phyloP scores from a whole-genome alignment of 2,797 vertebrate genomes.

The Capromys pilorides region DNA sequence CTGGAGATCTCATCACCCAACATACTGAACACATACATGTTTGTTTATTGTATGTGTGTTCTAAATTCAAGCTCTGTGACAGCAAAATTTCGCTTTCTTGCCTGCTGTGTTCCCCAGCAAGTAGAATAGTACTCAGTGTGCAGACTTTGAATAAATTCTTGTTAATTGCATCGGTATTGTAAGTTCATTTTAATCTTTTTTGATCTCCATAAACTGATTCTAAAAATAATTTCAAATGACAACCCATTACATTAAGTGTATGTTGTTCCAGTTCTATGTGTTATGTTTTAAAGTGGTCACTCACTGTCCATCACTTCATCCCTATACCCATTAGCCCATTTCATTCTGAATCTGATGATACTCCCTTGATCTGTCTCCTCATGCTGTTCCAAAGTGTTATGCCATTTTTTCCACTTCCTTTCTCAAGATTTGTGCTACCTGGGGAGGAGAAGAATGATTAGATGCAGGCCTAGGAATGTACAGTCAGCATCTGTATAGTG shows the following conservation, averaged over 20 bases:
- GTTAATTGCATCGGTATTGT: background rate
- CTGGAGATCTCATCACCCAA: background rate
- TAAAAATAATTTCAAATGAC: constrained; percentile 10
- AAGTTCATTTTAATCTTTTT: constrained; percentile 34
- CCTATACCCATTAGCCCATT: background rate
- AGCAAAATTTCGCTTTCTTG: background rate
- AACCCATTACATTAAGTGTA: background rate
- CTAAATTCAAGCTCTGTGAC: background rate
- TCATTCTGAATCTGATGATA: background rate
- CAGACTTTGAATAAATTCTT: background rate
- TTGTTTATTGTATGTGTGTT: background rate
- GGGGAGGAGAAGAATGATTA: background rate
- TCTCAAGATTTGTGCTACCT: constrained; percentile 14
- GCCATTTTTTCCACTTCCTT: background rate
- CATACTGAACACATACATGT: background rate
- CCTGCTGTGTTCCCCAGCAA: background rate
- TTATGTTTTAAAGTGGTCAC: background rate
- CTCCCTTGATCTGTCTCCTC: background rate
- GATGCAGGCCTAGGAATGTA: background rate
- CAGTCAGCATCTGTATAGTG: background rate
- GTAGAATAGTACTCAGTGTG: background rate
- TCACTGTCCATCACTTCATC: background rate
- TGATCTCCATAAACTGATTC: background rate
- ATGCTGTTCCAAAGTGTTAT: background rate
- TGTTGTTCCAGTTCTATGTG: background rate